phyloP scores from a whole-genome alignment of 2,888 invertebrate genomes.

The Yponomeuta cagnagella region DNA sequence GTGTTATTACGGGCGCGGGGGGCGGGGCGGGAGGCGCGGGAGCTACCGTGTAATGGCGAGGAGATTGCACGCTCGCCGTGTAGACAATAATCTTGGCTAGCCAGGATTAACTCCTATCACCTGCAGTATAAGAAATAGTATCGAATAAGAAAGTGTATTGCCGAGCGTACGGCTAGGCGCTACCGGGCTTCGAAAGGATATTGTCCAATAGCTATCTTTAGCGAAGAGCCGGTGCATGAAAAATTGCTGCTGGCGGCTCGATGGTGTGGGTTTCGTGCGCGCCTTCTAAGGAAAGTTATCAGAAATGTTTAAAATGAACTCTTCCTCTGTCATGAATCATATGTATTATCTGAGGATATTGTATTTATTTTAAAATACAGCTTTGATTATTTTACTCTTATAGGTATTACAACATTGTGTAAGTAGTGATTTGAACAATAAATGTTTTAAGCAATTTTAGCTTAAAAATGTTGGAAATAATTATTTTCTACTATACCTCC shows the following conservation, averaged over 20 bases:
- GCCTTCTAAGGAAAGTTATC: neutral
- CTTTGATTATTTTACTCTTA: too few species aligned
- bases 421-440: too few species aligned
- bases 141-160: too few species aligned
- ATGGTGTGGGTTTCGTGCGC: neutral
- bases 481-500: too few species aligned
- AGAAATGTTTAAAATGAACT: slow-evolving; percentile 7
- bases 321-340: neutral
- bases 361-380: too few species aligned
- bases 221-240: neutral
- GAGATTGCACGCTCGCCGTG: slow-evolving; percentile 18
- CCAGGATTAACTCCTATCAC: too few species aligned
- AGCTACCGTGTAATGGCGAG: slow-evolving; percentile 36
- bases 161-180: slow-evolving; percentile 20
- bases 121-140: too few species aligned
- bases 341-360: neutral
- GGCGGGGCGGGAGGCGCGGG: slow-evolving; percentile 40
- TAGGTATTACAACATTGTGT: too few species aligned
- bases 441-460: too few species aligned
- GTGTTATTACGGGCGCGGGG: slow-evolving; percentile 27
- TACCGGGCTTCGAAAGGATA: slow-evolving; percentile 24
- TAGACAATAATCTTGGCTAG: too few species aligned
- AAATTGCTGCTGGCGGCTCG: slow-evolving; percentile 2
- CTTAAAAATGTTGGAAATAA: too few species aligned
- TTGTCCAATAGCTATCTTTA: slow-evolving; percentile 12